Conservation (phyloP, 2,888 invertebrate genomes). For the Cerastis leucographa region DNA sequence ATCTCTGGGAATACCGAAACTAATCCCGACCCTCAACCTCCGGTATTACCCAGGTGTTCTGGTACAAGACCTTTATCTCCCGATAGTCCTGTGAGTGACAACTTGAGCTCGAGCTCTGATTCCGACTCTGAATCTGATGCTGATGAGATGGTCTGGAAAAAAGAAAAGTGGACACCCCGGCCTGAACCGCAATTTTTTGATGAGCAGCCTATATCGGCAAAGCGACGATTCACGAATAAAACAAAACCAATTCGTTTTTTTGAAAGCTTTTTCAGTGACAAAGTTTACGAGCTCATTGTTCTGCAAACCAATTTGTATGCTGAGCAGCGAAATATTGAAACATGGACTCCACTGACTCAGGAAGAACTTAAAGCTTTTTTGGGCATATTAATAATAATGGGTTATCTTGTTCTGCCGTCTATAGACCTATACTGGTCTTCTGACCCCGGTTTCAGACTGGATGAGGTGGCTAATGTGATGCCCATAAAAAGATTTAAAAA, state of each 20-base stretch:
- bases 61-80: constrained; percentile 38
- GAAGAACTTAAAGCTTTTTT: constrained; percentile 41
- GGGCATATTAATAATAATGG: constrained; percentile 53
- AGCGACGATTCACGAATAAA: constrained; percentile 36
- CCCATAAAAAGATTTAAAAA: constrained; percentile 46
- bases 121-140: constrained; percentile 35
- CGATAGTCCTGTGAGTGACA: constrained; percentile 33
- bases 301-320: constrained; percentile 39
- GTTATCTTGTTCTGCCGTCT: constrained; percentile 43
- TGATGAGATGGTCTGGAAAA: no score
- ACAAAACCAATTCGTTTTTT: constrained; percentile 36
- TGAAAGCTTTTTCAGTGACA: constrained; percentile 35
- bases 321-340: constrained; percentile 31
- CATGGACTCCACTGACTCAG: constrained; percentile 26
- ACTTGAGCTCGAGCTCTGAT: constrained; percentile 31
- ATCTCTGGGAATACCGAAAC: constrained; percentile 28
- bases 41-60: constrained; percentile 33
- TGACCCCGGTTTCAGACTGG: constrained; percentile 50
- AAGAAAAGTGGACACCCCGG: constrained; percentile 29
- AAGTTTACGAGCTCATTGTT: constrained; percentile 32
- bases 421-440: constrained; percentile 54
- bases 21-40: constrained; percentile 38
- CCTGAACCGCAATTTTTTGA: constrained; percentile 33
- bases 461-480: constrained; percentile 43
- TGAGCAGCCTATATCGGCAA: constrained; percentile 30